Conservation (phyloP, 2,888 invertebrate genomes). For the Cetonia aurata region DNA sequence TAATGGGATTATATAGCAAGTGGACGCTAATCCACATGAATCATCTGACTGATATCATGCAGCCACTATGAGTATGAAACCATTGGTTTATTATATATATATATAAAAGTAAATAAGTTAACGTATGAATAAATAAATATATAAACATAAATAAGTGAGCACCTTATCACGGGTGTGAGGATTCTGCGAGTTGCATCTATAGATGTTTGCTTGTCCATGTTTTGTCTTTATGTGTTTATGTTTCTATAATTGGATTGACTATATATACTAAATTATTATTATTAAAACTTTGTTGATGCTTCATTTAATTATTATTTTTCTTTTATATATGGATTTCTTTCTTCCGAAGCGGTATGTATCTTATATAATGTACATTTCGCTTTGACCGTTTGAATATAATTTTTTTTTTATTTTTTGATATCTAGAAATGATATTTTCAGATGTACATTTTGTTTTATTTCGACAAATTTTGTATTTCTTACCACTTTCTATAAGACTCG, state of each 20-base stretch:
- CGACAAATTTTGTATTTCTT: conserved; percentile 38
- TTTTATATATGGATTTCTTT: conserved; percentile 14
- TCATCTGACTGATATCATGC: background rate
- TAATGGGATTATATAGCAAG: no score
- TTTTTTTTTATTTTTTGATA: conserved; percentile 34
- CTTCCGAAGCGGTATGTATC: conserved; percentile 27
- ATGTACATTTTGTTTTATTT: conserved; percentile 41
- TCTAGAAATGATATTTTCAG: conserved; percentile 30
- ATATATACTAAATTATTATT: background rate
- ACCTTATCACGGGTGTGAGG: conserved; percentile 13
- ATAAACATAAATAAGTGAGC: no score
- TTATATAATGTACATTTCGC: conserved; percentile 26
- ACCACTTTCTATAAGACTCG: conserved; percentile 17
- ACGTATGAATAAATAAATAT: background rate
- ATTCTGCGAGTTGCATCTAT: conserved; percentile 31
- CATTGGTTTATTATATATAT: no score
- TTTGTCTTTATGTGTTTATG: conserved; percentile 36
- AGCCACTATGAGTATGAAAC: conserved; percentile 11
- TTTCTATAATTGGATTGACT: conserved; percentile 22
- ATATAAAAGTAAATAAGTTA: no score
- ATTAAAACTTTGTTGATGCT: conserved; percentile 8
- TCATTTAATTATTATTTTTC: conserved; percentile 19
- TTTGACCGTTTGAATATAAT: background rate
- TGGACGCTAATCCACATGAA: background rate
- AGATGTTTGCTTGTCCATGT: conserved; percentile 39